phyloP scores from a whole-genome alignment of 2,888 invertebrate genomes.

The Stramonita haemastoma region DNA sequence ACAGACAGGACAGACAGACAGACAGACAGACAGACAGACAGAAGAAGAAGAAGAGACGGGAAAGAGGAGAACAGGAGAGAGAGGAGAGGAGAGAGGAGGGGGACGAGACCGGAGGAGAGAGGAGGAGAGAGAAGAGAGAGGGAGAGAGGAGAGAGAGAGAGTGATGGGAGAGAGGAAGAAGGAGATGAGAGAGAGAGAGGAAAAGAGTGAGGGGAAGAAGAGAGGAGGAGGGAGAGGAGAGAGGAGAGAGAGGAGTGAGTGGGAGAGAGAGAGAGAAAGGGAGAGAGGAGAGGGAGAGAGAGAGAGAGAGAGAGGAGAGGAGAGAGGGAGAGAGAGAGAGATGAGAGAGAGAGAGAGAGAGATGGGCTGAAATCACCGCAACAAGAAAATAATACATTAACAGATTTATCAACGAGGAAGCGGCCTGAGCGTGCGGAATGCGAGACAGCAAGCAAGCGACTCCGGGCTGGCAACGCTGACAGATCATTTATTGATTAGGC shows the following conservation, averaged over 20 bases:
- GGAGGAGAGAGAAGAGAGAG: too few species aligned
- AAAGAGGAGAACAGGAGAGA: too few species aligned
- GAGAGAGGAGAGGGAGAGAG: background rate
- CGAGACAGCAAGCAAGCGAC: slow-evolving; percentile 36
- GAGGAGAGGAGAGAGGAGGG: too few species aligned
- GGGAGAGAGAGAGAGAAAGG: background rate
- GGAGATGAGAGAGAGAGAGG: too few species aligned
- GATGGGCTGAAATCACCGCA: background rate
- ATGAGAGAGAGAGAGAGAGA: background rate
- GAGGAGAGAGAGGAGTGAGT: background rate
- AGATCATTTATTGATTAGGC: slow-evolving; percentile 34
- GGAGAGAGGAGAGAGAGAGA: too few species aligned
- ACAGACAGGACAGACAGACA: too few species aligned
- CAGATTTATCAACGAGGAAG: slow-evolving; percentile 36
- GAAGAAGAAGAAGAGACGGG: too few species aligned
- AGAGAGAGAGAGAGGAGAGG: background rate
- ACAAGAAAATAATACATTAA: slow-evolving; percentile 39
- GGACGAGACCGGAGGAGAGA: background rate
- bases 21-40: too few species aligned
- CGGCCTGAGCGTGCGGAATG: slow-evolving; percentile 30
- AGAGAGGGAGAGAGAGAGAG: background rate
- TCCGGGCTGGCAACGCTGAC: slow-evolving; percentile 15
- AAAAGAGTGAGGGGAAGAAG: too few species aligned
- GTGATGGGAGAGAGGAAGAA: too few species aligned
- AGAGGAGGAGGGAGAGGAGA: background rate